Base-by-base conservation (phyloP, 35 echinoderm and acorn worm species). In the Chiridota heheva region DNA sequence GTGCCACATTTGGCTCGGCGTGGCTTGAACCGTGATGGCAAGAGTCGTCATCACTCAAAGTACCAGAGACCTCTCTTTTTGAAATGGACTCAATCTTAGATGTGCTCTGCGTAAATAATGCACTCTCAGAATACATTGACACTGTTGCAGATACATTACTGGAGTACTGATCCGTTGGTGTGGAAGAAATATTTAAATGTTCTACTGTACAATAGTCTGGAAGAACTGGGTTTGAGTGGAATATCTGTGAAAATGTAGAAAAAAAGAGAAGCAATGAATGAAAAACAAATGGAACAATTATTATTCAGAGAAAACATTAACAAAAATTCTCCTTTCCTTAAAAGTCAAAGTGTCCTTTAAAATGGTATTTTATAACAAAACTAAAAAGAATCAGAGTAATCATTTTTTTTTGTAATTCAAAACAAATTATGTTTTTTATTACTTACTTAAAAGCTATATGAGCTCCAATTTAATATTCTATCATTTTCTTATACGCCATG, bases 1-100 rank as follows among this genome's bases (percentile, higher is more conserved):
- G 82, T 8, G 87, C 83, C 1, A 82, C 83, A 62, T 96, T 90
- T 26, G 92, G 87, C 43, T 70, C 58, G 7, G 92, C 82, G 37
- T 63, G 65, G 58, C 42, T 65, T 13, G 35, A 53, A 56, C 80
- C 80, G 17, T 87, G 45, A 41, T 61, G 18, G 26, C 75, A 78
- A 42, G 32, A 26, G 58, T 13, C 27, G 30, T 26, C 32, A 5
- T 60, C n/a, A 60, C 18, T 60, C 32, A 20, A 26, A n/a, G 3
- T 5, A n/a, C 4, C 17, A n/a, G 39, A 35, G 30, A 6, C 32
- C 18, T 20, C 32, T 3, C 4, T 4, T 6, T 5, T 5, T 3
- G 6, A 26, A 26, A 31, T 65, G 27, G 33, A 18, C 12, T 65
- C 1, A 7, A 13, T 65, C 27, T 2, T 2, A 3, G 61, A 35